These are phyloP conservation scores for Gonatopus flavifemur DNA, from an alignment of 1,140 invertebrate species.

Conservation along the genomic window DNA sequence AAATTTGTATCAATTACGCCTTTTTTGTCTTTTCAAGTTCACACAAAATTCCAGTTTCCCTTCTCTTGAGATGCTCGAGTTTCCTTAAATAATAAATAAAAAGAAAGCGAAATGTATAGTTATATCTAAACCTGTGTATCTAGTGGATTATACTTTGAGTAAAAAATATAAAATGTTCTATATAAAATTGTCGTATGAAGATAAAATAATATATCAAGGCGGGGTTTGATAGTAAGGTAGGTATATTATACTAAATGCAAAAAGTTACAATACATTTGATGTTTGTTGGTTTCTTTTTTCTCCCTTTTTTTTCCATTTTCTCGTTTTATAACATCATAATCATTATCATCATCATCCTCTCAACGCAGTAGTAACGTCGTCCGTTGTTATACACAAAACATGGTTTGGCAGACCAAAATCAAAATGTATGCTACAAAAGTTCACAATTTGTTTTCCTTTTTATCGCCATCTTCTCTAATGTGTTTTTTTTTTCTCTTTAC, in stretches of 20 bases:
- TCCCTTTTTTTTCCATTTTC: slow-evolving; percentile 36
- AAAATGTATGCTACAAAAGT: slow-evolving; percentile 47
- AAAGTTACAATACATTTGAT: slow-evolving; percentile 52
- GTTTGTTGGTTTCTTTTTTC: slow-evolving; percentile 35
- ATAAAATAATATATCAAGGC: slow-evolving; percentile 7
- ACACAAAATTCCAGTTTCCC: too few relatives aligned
- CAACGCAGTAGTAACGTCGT: slow-evolving; percentile 38
- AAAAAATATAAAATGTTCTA: slow-evolving; percentile 2
- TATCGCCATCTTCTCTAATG: slow-evolving; percentile 38
- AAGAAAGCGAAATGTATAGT: too few relatives aligned
- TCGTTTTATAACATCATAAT: too few relatives aligned
- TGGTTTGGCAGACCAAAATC: slow-evolving; percentile 32
- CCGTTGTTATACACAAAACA: slow-evolving; percentile 40
- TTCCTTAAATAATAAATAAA: too few relatives aligned
- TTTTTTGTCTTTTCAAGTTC: too few relatives aligned
- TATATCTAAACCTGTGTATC: too few relatives aligned
- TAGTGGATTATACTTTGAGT: too few relatives aligned
- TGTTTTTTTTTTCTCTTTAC: slow-evolving; percentile 25
- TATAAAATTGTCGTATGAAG: too few relatives aligned
- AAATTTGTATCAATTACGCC: too few relatives aligned
- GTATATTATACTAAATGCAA: slow-evolving; percentile 55
- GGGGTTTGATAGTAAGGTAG: slow-evolving; percentile 44
- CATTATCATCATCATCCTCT: slow-evolving; percentile 22
- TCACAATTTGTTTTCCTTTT: slow-evolving; percentile 46
- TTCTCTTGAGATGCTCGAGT: too few relatives aligned